Base-by-base conservation (phyloP, 1,140 invertebrate genomes). In the Pseudomyrmex dendroicus region DNA sequence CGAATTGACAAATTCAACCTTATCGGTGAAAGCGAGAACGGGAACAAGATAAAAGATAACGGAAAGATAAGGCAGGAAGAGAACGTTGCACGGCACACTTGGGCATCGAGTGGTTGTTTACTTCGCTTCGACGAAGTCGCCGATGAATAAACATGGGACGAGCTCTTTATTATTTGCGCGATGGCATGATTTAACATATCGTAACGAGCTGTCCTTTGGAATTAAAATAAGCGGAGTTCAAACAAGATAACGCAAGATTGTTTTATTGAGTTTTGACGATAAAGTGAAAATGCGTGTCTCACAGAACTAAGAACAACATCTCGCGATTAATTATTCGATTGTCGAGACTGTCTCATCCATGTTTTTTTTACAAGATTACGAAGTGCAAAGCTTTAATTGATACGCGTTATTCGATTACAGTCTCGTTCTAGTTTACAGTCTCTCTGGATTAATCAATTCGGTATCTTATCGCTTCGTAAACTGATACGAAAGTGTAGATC, bases 141-240 rank as follows among this genome's bases (percentile, higher is more conserved):
- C 57, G 13, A 80, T 80, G 66, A 80, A 80, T 80, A 80, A 80
- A 72, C 54, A 80, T 80, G 66, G 25, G 50, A n/a, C 8, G 17
- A 46, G 62, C 8, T 70, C 44, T 22, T 76, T 61, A 61, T 72
- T 61, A 80, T 70, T 72, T 72, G 46, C 22, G 22, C 22, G 22
- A 57, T 50, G 50, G 20, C 59, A 57, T 25, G 56, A 13, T 72
- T 82, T 83, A 78, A 82, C 57, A 64, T 72, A 64, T 20, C 15
- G 12, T 70, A 85, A 73, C 25, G 46, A 73, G 68, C 64, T 35
- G 22, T 44, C 44, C 59, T 61, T 70, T 25, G 20, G 25, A 44
- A 1, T 7, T 10, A 15, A 15, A 68, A 46, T 3, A 78, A 80
- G 8, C 2, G 1, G 12, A 66, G 25, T 46, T 17, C n/a, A 3